Conservation (phyloP, 2,888 invertebrate species). For the Spisula subtruncata region DNA sequence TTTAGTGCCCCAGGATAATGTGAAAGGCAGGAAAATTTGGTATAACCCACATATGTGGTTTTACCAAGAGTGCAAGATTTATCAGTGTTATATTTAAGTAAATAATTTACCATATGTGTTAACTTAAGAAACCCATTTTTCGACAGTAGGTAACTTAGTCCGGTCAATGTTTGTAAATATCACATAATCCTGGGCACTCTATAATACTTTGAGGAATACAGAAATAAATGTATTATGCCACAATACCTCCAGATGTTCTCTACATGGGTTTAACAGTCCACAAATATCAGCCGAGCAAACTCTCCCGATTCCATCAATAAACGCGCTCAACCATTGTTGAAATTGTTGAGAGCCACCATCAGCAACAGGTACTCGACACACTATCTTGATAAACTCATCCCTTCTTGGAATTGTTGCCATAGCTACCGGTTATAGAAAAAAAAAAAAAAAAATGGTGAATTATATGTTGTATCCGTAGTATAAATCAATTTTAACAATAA, state of each 20-base stretch:
- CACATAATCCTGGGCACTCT: too few relatives aligned
- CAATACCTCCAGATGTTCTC: slow-evolving; percentile 48
- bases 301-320: slow-evolving; percentile 58
- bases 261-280: slow-evolving; percentile 53
- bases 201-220: too few relatives aligned
- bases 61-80: too few relatives aligned
- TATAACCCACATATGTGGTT: too few relatives aligned
- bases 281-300: slow-evolving; percentile 58
- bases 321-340: slow-evolving; percentile 71
- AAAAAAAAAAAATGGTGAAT: neutral
- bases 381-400: neutral
- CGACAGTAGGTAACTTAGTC: too few relatives aligned
- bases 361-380: slow-evolving; percentile 52
- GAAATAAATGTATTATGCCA: neutral
- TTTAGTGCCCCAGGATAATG: too few relatives aligned
- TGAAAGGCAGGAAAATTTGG: too few relatives aligned
- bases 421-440: neutral
- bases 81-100: too few relatives aligned
- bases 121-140: too few relatives aligned
- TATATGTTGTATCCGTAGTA: neutral
- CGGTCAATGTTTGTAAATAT: too few relatives aligned
- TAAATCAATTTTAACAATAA: neutral
- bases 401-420: neutral
- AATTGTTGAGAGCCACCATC: slow-evolving; percentile 70
- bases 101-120: too few relatives aligned